Conservation (phyloP, 2,797 vertebrate species). For the Falco berigora region DNA sequence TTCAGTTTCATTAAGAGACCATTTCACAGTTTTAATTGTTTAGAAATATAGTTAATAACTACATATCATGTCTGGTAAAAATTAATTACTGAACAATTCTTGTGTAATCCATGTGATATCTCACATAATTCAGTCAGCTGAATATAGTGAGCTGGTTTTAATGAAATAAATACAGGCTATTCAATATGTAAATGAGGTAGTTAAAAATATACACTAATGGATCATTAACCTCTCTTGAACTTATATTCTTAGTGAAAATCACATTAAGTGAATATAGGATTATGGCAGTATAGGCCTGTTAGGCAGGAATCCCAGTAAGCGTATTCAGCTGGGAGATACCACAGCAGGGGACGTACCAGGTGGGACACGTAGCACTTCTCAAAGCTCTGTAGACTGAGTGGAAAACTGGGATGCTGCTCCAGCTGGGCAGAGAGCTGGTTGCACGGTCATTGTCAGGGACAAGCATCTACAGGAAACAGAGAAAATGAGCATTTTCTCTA, state of each 20-base stretch:
- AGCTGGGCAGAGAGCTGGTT: not conserved
- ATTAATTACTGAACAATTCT: conserved; percentile 5
- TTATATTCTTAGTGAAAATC: conserved; percentile 45
- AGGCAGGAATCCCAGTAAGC: not conserved
- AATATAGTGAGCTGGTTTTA: conserved; percentile 15
- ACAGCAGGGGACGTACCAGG: not conserved
- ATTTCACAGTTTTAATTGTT: conserved; percentile 5
- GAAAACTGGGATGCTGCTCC: not conserved
- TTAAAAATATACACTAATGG: conserved; percentile 59
- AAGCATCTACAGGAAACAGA: not conserved
- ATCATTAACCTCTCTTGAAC: conserved; percentile 63
- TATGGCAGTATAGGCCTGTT: not conserved
- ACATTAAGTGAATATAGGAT: conserved; percentile 14
- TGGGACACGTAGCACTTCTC: not conserved
- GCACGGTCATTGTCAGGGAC: not conserved
- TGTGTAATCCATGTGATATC: conserved; percentile 33
- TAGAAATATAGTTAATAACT: conserved; percentile 26
- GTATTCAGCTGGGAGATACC: not conserved
- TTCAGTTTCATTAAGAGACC: not conserved
- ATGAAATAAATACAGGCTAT: conserved; percentile 58
- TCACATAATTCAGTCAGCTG: conserved; percentile 25
- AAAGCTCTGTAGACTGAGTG: not conserved
- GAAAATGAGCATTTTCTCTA: not conserved
- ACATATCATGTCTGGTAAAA: not conserved
- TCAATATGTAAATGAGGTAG: conserved; percentile 47